Evolutionary conservation across 2,888 invertebrate genomes (phyloP).

Genomic region (Meteorus colon): DNA sequence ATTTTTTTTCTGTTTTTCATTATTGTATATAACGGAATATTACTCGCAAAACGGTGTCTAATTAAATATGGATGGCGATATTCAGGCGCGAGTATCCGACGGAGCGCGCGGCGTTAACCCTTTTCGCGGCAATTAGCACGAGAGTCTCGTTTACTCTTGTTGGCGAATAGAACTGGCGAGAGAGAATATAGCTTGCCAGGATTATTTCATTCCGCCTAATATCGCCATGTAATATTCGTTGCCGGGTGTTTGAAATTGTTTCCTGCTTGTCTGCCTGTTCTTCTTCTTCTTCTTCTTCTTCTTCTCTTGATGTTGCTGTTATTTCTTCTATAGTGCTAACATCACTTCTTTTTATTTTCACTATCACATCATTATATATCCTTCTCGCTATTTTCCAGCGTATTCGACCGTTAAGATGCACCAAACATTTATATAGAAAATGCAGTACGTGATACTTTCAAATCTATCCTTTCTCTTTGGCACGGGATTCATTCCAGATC

Average conservation of each 20-base stretch:
- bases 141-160: slow-evolving; percentile 67
- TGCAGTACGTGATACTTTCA: background rate
- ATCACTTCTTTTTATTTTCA: background rate
- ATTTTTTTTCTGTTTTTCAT: slow-evolving; percentile 16
- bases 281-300: slow-evolving; percentile 47
- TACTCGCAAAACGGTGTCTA: slow-evolving; percentile 58
- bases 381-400: background rate
- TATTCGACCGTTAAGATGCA: slow-evolving; percentile 41
- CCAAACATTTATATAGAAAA: slow-evolving; percentile 20
- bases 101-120: slow-evolving; percentile 64
- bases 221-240: slow-evolving; percentile 70
- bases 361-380: background rate
- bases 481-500: slow-evolving; percentile 16
- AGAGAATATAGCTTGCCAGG: slow-evolving; percentile 54
- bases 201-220: slow-evolving; percentile 70
- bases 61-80: slow-evolving; percentile 70
- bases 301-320: background rate
- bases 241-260: slow-evolving; percentile 70
- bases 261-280: slow-evolving; percentile 54
- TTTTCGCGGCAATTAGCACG: slow-evolving; percentile 70
- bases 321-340: background rate
- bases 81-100: slow-evolving; percentile 51
- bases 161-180: slow-evolving; percentile 50
- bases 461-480: background rate
- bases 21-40: slow-evolving; percentile 45